Conservation (phyloP, 2,797 vertebrate species). For the Ctenopoma multispine region DNA sequence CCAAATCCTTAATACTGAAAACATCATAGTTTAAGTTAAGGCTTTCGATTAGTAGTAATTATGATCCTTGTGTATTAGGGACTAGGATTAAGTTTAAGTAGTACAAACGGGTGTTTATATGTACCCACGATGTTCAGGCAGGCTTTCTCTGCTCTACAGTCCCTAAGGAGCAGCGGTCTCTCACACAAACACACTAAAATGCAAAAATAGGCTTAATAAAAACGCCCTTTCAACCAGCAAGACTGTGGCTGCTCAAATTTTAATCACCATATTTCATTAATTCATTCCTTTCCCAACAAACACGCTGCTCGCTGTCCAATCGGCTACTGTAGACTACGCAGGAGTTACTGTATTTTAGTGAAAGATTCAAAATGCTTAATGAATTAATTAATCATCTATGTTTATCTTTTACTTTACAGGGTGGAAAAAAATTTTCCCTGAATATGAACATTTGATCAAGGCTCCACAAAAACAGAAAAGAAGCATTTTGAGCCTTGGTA, state of each 20-base stretch:
- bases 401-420: constrained; percentile 32
- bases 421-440: constrained; percentile 30
- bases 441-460: constrained; percentile 58
- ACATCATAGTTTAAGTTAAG: background rate
- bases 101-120: constrained; percentile 10
- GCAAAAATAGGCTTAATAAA: constrained; percentile 85
- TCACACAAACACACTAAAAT: constrained; percentile 10
- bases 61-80: background rate
- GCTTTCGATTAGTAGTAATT: background rate
- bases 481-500: constrained; percentile 28
- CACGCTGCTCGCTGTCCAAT: constrained; percentile 12
- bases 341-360: constrained; percentile 9
- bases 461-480: constrained; percentile 49
- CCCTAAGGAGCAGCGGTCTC: constrained; percentile 76
- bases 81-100: background rate
- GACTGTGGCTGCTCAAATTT: constrained; percentile 91
- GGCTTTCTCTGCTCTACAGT: constrained; percentile 77
- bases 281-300: constrained; percentile 69
- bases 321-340: constrained; percentile 12
- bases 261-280: constrained; percentile 88
- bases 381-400: constrained; percentile 59
- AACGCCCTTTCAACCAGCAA: constrained; percentile 93
- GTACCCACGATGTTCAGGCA: constrained; percentile 25
- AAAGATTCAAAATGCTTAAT: constrained; percentile 36
- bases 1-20: too few species aligned